A percentile compares a stretch with the other conserved stretches of the same genome.
These are phyloP conservation scores for Eubasilissa regina DNA, from an alignment of 1,140 invertebrate species.

Conservation along the genomic window DNA sequence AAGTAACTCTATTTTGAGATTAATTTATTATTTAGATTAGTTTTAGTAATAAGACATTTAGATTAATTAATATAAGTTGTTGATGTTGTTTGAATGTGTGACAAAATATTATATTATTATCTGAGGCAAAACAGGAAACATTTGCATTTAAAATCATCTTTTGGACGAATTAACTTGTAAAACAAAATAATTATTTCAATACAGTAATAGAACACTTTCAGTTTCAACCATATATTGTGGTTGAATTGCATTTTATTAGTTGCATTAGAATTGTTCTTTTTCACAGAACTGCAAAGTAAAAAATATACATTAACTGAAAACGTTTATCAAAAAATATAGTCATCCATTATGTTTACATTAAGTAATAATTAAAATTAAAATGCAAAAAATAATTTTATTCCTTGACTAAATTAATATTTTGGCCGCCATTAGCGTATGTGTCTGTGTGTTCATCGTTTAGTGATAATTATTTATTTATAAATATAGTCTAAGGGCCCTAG, in stretches of 20 bases:
- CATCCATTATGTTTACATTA: no score
- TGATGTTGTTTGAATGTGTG: slow-evolving; percentile 9
- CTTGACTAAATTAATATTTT: background rate
- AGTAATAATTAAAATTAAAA: no score
- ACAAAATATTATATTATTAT: background rate
- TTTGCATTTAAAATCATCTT: background rate
- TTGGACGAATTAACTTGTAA: background rate
- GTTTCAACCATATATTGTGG: background rate
- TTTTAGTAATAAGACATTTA: background rate
- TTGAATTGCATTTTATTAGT: no score
- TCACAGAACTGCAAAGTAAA: no score
- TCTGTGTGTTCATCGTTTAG: slow-evolving; percentile 35
- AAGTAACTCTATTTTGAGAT: slow-evolving; percentile 61
- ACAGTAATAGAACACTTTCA: background rate
- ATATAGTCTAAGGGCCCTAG: slow-evolving; percentile 20
- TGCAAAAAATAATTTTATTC: no score
- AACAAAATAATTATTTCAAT: background rate
- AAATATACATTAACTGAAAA: no score
- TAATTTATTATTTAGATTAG: slow-evolving; percentile 48
- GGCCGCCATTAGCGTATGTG: background rate
- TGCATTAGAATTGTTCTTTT: no score
- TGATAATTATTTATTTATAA: slow-evolving; percentile 1
- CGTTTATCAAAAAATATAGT: no score
- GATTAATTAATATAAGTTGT: background rate
- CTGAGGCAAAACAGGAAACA: background rate